phyloP scores from a whole-genome alignment of 2,113 vertebrate species.

The Psilopsiagon aurifrons region DNA sequence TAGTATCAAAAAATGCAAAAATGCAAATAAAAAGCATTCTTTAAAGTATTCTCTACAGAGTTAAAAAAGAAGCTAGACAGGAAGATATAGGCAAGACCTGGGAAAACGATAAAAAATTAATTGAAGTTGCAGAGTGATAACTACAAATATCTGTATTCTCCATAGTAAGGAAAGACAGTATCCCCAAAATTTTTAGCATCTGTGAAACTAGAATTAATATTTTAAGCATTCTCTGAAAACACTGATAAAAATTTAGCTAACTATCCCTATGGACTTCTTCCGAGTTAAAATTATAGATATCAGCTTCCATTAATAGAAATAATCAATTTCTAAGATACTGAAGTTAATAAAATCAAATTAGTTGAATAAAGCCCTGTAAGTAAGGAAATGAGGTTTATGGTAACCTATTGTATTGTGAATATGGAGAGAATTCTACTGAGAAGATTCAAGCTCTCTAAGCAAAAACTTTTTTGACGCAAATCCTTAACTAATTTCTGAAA shows the following conservation, averaged over 20 bases:
- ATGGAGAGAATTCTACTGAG: background rate
- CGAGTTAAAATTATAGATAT: background rate
- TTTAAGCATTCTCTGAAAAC: background rate
- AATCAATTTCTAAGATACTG: background rate
- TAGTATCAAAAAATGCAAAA: background rate
- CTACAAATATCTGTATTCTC: background rate
- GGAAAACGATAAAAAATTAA: background rate
- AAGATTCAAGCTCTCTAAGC: background rate
- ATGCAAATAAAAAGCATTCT: background rate
- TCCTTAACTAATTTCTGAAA: background rate
- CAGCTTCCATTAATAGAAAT: background rate
- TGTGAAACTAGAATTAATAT: background rate
- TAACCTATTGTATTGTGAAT: background rate
- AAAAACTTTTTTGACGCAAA: background rate
- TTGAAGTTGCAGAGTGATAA: background rate
- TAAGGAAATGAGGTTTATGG: background rate
- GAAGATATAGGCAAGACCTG: background rate
- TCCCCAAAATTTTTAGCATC: background rate
- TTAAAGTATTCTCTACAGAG: background rate
- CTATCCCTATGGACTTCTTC: background rate
- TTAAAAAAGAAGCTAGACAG: background rate
- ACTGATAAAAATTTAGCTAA: background rate
- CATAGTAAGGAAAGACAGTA: background rate
- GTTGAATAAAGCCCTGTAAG: background rate
- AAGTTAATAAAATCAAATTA: background rate